Conservation (phyloP, 2,888 invertebrate species). For the Pollenia labialis region DNA sequence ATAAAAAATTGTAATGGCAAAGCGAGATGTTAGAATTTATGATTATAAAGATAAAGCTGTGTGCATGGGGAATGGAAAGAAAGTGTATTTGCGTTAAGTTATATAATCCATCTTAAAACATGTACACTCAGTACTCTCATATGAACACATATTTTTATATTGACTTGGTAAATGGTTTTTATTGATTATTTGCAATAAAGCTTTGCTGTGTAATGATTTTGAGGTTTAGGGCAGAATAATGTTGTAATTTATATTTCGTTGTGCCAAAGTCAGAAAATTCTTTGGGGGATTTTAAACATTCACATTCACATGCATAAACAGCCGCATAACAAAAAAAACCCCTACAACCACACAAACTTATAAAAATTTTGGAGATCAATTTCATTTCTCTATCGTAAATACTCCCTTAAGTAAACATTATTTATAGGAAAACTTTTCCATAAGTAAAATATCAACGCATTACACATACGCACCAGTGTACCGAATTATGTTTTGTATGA, state of each 20-base stretch:
- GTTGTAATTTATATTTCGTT: conserved; percentile 31
- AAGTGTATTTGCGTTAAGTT: background rate
- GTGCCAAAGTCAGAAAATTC: conserved; percentile 18
- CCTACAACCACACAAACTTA: background rate
- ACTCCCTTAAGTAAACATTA: conserved; percentile 64
- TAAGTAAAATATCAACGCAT: conserved; percentile 29
- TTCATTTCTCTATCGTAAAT: conserved; percentile 63
- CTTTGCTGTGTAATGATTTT: conserved; percentile 39
- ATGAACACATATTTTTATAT: conserved; percentile 1
- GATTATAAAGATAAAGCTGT: background rate
- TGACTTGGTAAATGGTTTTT: conserved; percentile 47
- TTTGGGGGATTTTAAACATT: conserved; percentile 45
- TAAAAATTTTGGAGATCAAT: conserved; percentile 53
- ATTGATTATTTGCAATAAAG: conserved; percentile 61
- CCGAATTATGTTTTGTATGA: background rate
- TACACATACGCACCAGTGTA: conserved; percentile 17
- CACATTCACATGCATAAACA: background rate
- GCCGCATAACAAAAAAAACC: background rate
- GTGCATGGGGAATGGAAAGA: conserved; percentile 1
- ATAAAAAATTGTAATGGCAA: no score
- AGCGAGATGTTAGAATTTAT: no score
- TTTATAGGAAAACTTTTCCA: conserved; percentile 53
- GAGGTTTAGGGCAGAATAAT: conserved; percentile 39
- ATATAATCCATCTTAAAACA: background rate
- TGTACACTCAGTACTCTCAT: background rate